phyloP scores from a whole-genome alignment of 2,888 invertebrate species.

The Spatulosminthurus flaviceps region DNA sequence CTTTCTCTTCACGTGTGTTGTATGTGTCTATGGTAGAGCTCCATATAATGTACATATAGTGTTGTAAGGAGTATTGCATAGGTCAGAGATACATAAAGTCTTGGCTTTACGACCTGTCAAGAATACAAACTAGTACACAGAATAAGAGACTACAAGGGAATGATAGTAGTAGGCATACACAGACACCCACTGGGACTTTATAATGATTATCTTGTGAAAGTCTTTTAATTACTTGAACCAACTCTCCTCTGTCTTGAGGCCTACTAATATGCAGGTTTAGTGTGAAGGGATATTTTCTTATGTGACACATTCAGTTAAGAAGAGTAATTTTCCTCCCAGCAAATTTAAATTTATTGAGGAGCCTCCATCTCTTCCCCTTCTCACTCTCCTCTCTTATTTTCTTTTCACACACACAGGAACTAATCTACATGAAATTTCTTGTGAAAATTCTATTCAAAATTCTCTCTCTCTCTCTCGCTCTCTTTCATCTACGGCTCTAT shows the following conservation, averaged over 20 bases:
- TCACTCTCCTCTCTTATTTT: neutral
- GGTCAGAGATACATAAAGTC: neutral
- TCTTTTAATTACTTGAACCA: slow-evolving; percentile 19
- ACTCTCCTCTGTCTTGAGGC: neutral
- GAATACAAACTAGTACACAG: neutral
- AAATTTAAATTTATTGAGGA: neutral
- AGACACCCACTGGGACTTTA: slow-evolving; percentile 1
- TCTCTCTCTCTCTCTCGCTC: too few relatives aligned
- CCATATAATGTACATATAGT: too few relatives aligned
- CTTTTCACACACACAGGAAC: neutral
- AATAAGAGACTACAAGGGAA: too few relatives aligned
- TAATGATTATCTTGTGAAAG: slow-evolving; percentile 15
- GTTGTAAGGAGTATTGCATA: neutral
- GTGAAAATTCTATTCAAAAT: neutral
- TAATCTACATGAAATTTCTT: neutral
- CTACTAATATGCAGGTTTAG: neutral
- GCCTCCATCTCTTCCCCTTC: too few relatives aligned
- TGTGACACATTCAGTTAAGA: neutral
- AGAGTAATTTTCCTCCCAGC: slow-evolving; percentile 7
- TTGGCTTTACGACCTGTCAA: slow-evolving; percentile 6
- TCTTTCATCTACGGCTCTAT: too few relatives aligned
- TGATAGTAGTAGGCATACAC: neutral
- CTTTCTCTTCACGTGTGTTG: neutral
- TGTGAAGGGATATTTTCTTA: neutral
- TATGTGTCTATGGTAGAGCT: too few relatives aligned